Evolutionary conservation across 2,797 vertebrate species (phyloP).

Genomic region (Spatula clypeata): DNA sequence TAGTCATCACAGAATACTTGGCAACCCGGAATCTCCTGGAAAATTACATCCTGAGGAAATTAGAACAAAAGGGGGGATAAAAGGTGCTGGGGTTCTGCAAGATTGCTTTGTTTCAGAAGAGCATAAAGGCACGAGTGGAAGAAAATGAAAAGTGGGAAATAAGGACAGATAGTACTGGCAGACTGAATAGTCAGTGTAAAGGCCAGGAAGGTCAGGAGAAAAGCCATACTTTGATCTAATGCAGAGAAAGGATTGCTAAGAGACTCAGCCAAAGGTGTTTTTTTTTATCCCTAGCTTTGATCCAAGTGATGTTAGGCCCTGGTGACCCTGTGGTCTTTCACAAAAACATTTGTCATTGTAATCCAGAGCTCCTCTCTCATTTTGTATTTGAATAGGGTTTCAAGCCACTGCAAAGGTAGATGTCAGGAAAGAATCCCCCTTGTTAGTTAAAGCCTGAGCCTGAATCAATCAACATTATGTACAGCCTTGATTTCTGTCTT

Average conservation of each 20-base stretch:
- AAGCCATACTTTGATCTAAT: neutral
- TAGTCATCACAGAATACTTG: neutral
- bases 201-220: neutral
- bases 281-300: neutral
- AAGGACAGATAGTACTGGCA: neutral
- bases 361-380: neutral
- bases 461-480: neutral
- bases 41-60: neutral
- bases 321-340: neutral
- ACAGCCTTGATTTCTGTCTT: neutral
- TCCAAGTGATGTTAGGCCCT: neutral
- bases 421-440: neutral
- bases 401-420: neutral
- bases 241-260: neutral
- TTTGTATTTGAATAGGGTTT: neutral
- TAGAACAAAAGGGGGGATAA: neutral
- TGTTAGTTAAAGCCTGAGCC: neutral
- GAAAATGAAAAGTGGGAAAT: neutral
- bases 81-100: neutral
- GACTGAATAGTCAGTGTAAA: neutral
- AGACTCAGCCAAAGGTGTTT: neutral
- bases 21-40: neutral
- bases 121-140: neutral
- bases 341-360: neutral
- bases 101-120: neutral